A percentile compares a stretch with the other conserved stretches of the same genome.
Evolutionary conservation across 2,888 invertebrate genomes (phyloP).

Genomic region (Drosophila birchii): DNA sequence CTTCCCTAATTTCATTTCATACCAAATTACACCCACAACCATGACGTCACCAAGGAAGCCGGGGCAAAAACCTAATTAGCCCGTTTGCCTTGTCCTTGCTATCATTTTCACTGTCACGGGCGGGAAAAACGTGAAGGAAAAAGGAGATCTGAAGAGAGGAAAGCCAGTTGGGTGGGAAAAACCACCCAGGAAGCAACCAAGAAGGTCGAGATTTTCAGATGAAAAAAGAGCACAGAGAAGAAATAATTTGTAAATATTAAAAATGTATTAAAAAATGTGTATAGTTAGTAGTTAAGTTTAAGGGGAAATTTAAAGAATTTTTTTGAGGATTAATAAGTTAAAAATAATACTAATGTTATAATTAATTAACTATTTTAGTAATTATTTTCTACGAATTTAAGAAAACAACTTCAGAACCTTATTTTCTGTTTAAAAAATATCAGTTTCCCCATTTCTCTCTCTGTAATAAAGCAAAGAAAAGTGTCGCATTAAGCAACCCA

Average conservation of each 20-base stretch:
- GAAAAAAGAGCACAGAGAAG: not conserved
- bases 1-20: constrained; percentile 73
- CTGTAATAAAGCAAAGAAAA: constrained; percentile 4
- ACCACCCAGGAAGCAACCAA: not conserved
- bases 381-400: not conserved
- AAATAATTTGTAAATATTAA: not conserved
- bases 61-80: constrained; percentile 82
- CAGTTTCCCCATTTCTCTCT: not conserved
- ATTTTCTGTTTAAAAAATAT: not conserved
- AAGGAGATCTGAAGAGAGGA: constrained; percentile 41
- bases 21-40: constrained; percentile 70
- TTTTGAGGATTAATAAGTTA: not conserved
- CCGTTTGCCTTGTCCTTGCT: constrained; percentile 41
- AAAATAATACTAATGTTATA: not conserved
- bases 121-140: constrained; percentile 43
- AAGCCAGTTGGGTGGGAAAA: constrained; percentile 24
- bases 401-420: not conserved
- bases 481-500: constrained; percentile 22
- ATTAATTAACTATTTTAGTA: not conserved
- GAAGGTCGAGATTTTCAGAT: constrained; percentile 23
- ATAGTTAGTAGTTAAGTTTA: not conserved
- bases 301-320: not conserved
- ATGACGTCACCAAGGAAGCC: constrained; percentile 64
- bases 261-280: not conserved
- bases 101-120: constrained; percentile 78